These are phyloP conservation scores for Hydra vulgaris DNA, from an alignment of 30 jellyfish, hydroid and myxozoan species.

Conservation along the genomic window DNA sequence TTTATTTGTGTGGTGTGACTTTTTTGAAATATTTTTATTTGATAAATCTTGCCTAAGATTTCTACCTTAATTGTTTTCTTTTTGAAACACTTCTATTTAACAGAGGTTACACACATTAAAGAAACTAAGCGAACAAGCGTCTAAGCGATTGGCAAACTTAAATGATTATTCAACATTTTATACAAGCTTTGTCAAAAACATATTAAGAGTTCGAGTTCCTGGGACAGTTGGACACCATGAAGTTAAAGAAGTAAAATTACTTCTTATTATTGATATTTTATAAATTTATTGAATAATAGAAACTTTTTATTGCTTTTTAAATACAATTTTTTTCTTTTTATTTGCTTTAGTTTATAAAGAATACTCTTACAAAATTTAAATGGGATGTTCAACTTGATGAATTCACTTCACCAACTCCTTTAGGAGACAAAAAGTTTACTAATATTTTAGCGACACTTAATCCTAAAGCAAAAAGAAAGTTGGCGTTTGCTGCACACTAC, in stretches of 20 bases:
- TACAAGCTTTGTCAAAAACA: conserved; percentile 31
- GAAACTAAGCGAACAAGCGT: conserved; percentile 53
- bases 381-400: conserved; percentile 92
- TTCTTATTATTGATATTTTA: not conserved
- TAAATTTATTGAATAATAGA: not conserved
- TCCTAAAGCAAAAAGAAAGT: conserved; percentile 75
- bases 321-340: no score
- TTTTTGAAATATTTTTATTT: no score
- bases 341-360: conserved; percentile 57
- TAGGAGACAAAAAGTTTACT: conserved; percentile 63
- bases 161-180: conserved; percentile 71
- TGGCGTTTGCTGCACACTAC: conserved; percentile 87
- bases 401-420: conserved; percentile 57
- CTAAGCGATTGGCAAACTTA: conserved; percentile 57
- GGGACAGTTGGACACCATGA: conserved; percentile 90
- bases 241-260: conserved; percentile 66
- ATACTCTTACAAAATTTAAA: conserved; percentile 43
- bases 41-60: not conserved
- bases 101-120: conserved; percentile 62
- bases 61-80: not conserved
- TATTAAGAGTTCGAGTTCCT: conserved; percentile 88
- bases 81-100: no score
- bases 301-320: not conserved
- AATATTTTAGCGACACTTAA: conserved; percentile 78
- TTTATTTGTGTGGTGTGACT: no score